A percentile compares a stretch with the other conserved stretches of the same genome.
phyloP scores from a whole-genome alignment of 2,888 invertebrate genomes.

The Acleris emargana region DNA sequence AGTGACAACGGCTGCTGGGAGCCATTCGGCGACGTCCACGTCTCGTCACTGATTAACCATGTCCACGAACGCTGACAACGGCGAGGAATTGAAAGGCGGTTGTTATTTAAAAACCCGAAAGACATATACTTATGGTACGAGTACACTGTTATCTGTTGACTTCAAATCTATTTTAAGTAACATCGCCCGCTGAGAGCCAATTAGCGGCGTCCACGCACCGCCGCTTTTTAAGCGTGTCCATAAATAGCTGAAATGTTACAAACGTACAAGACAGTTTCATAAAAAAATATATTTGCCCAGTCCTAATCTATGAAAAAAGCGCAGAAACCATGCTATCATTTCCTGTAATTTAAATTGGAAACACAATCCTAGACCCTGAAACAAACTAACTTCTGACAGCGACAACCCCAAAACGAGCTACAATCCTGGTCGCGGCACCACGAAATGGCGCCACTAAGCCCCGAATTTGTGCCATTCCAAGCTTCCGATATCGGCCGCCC shows the following conservation, averaged over 20 bases:
- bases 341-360: not conserved
- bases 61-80: conserved; percentile 11
- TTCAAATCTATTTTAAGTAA: not conserved
- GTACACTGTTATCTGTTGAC: too few species aligned
- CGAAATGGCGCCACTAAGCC: not conserved
- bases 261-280: too few species aligned
- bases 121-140: too few species aligned
- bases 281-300: too few species aligned
- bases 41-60: not conserved
- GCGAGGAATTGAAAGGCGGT: not conserved
- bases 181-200: not conserved
- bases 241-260: not conserved
- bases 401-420: not conserved
- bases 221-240: not conserved
- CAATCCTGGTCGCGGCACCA: not conserved
- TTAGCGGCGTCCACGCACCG: not conserved
- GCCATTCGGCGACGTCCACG: conserved; percentile 4
- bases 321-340: not conserved
- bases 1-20: not conserved
- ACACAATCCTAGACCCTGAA: not conserved
- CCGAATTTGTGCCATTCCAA: conserved; percentile 15
- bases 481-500: conserved; percentile 26
- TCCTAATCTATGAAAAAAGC: too few species aligned
- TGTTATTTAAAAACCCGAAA: not conserved
- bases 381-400: not conserved